Percentiles rank a stretch among this genome's conserved stretches.
Evolutionary conservation across 2,797 vertebrate genomes (phyloP).

Genomic region (Sebastes wilsoni): DNA sequence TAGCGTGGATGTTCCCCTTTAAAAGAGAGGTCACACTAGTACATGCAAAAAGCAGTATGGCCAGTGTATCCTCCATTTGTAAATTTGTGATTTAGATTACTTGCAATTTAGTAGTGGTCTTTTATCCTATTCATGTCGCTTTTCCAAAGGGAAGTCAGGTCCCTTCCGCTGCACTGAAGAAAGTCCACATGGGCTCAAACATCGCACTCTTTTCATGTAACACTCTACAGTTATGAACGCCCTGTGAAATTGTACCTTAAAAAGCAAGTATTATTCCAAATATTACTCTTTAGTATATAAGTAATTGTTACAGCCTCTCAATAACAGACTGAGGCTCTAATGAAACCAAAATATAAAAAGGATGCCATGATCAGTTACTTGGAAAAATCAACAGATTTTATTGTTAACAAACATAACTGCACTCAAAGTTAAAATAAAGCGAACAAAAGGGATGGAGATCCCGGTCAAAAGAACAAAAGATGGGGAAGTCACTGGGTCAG

Average conservation of each 20-base stretch:
- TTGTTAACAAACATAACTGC: neutral
- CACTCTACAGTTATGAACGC: neutral
- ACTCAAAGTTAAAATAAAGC: neutral
- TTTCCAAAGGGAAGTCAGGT: neutral
- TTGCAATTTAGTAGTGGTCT: neutral
- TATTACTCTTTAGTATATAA: neutral
- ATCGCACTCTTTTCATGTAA: neutral
- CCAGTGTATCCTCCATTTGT: neutral
- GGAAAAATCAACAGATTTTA: neutral
- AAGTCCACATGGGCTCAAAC: neutral
- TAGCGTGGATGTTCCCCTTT: neutral
- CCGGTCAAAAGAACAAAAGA: neutral
- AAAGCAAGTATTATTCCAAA: neutral
- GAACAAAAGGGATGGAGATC: neutral
- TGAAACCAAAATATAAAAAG: neutral
- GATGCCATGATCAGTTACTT: no score
- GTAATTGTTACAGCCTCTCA: neutral
- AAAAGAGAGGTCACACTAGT: neutral
- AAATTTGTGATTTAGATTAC: neutral
- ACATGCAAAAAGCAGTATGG: neutral
- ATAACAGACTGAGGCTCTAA: neutral
- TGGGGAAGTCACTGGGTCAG: neutral
- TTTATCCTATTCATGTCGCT: neutral
- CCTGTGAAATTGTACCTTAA: neutral
- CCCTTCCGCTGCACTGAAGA: neutral